These are phyloP conservation scores for Phania funesta DNA, from an alignment of 2,888 invertebrate genomes.

Conservation along the genomic window DNA sequence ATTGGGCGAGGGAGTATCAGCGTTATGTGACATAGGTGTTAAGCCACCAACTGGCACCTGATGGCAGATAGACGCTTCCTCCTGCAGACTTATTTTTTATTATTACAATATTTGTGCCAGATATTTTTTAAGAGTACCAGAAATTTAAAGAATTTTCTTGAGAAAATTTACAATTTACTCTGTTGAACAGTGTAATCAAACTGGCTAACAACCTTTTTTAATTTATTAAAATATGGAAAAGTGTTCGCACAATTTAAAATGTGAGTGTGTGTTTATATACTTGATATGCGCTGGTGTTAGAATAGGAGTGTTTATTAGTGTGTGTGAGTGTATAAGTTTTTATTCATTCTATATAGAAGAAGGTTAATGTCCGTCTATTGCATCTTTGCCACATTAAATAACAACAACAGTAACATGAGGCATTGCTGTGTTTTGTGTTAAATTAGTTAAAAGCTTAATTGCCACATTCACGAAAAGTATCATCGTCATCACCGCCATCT, in stretches of 20 bases:
- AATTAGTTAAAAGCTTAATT: constrained; percentile 69
- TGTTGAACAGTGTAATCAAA: constrained; percentile 47
- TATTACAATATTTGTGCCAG: too few species aligned
- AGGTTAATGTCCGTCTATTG: constrained; percentile 65
- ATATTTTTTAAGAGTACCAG: neutral
- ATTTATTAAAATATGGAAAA: constrained; percentile 45
- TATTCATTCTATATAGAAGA: constrained; percentile 50
- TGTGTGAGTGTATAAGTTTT: constrained; percentile 29
- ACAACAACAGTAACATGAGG: constrained; percentile 23
- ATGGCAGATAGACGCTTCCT: too few species aligned
- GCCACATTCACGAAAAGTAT: constrained; percentile 66
- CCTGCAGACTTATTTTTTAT: too few species aligned
- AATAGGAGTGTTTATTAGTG: constrained; percentile 10
- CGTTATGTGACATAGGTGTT: too few species aligned
- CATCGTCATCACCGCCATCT: constrained; percentile 53
- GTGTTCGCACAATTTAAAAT: constrained; percentile 10
- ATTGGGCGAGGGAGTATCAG: too few species aligned
- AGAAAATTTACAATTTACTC: neutral
- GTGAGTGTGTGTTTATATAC: neutral
- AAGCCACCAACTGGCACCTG: too few species aligned
- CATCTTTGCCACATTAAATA: constrained; percentile 56
- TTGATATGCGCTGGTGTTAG: neutral
- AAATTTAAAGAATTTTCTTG: neutral
- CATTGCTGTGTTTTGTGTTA: constrained; percentile 46
- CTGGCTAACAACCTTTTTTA: constrained; percentile 52